phyloP scores from a whole-genome alignment of 1,140 invertebrate genomes.

The Lordiphosa clarofinis region DNA sequence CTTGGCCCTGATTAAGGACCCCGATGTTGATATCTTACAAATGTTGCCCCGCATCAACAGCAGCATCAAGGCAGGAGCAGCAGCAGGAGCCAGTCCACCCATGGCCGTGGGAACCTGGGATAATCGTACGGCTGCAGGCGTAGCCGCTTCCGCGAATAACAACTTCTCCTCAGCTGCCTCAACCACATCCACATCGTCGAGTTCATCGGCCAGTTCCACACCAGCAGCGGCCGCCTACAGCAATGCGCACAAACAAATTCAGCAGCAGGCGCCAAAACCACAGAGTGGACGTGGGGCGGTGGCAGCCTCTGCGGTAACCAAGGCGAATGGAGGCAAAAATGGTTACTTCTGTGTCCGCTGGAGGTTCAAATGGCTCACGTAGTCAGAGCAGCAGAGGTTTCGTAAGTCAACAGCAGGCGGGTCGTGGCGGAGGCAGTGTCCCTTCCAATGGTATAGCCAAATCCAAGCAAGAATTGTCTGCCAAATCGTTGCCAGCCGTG shows the following conservation, averaged over 20 bases:
- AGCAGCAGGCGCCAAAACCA: conserved; percentile 66
- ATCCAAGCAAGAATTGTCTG: conserved; percentile 31
- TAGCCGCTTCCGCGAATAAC: conserved; percentile 15
- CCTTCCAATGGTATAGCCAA: conserved; percentile 44
- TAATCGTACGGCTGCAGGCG: conserved; percentile 61
- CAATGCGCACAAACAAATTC: conserved; percentile 71
- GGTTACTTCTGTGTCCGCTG: conserved; percentile 22
- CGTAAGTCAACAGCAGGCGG: conserved; percentile 31
- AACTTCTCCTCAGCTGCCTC: conserved; percentile 60
- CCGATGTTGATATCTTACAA: conserved; percentile 93
- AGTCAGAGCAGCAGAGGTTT: conserved; percentile 41
- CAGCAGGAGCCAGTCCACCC: conserved; percentile 58
- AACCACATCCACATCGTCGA: conserved; percentile 66
- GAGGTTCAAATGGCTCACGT: conserved; percentile 23
- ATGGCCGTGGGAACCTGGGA: conserved; percentile 75
- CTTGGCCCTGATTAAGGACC: conserved; percentile 92
- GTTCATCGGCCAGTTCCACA: conserved; percentile 60
- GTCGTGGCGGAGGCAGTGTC: conserved; percentile 12
- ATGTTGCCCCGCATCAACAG: conserved; percentile 87
- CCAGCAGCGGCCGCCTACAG: conserved; percentile 41
- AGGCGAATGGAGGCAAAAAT: conserved; percentile 51
- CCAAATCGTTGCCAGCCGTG: conserved; percentile 22
- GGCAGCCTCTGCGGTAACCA: conserved; percentile 19
- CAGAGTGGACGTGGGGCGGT: conserved; percentile 37
- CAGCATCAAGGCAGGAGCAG: conserved; percentile 72